Base-by-base conservation (phyloP, 2,113 vertebrate genomes). In the Sturnus vulgaris region DNA sequence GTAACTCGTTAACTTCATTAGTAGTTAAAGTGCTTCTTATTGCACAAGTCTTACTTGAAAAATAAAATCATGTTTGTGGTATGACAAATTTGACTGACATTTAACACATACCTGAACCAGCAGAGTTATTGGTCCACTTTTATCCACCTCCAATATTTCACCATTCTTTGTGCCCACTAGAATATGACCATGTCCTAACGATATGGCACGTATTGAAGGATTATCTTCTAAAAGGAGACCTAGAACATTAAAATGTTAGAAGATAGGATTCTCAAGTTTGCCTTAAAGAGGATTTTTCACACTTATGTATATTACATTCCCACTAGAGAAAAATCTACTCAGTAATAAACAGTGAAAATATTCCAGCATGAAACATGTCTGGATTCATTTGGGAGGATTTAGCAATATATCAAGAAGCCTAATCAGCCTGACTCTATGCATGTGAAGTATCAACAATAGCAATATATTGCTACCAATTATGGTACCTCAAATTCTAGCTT, bases 201-300 rank as follows among this genome's bases (percentile, higher is more conserved):
- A 99, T 98, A 99, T 99, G 98, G 99, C 99, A 98, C 99, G 99
- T 96, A 99, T 99, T 83, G 99, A 99, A 63, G 99, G 99, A 96
- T 99, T 99, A 97, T 99, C 99, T 98, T 99, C 99, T 92, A 99
- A 96, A 61, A 99, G 98, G 91, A 99, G 98, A 97, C 99, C 99
- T 99, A 97, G 30, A 97, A 96, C 11, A 18, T 92, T 23, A 95
- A 93, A 71, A 66, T 60, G 59, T 57, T 72, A 84, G 16, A 95
- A 47, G 28, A 72, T 27, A 95, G 44, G 31, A 79, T 56, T 88
- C 28, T 82, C 47, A 80, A 47, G 9, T 37, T 13, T n/a, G 24
- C 44, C 27, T 66, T 40, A 30, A 63, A 42, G 33, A 90, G 39
- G 6, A 68, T 52, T 75, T 83, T 91, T 95, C 68, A 88, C 30